Conservation (phyloP, 2,113 vertebrate genomes). For the Dendropsophus ebraccatus region DNA sequence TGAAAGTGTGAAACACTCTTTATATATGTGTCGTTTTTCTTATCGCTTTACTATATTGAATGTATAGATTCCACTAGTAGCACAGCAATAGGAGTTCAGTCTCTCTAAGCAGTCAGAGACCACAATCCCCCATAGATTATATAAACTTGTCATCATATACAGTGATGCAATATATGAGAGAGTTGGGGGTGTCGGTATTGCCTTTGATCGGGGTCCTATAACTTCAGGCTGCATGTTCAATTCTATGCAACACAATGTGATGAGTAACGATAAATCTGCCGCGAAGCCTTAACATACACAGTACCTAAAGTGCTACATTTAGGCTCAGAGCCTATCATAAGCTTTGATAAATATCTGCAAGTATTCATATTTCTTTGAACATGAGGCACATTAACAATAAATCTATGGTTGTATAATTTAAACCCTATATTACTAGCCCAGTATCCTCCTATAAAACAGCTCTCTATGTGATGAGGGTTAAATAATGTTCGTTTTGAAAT, state of each 20-base stretch:
- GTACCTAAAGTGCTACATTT: too few species aligned
- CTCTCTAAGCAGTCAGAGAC: background rate
- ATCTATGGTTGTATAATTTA: background rate
- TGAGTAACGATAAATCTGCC: too few species aligned
- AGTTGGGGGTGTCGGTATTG: background rate
- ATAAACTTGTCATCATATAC: background rate
- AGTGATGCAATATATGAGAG: background rate
- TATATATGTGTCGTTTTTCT: too few species aligned
- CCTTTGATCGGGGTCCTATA: too few species aligned
- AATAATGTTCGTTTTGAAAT: constrained; percentile 5
- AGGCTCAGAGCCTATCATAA: too few species aligned
- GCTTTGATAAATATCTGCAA: background rate
- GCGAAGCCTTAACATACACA: too few species aligned
- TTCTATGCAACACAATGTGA: background rate
- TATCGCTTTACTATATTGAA: background rate
- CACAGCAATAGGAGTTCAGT: background rate
- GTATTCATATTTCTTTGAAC: background rate
- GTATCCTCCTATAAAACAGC: background rate
- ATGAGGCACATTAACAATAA: background rate
- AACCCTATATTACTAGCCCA: background rate
- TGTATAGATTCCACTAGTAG: background rate
- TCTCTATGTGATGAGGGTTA: background rate
- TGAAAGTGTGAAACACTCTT: too few species aligned
- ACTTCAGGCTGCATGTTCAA: background rate
- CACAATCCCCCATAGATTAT: background rate